Evolutionary conservation across 2,113 vertebrate species (phyloP).

Genomic region (Salvator merianae): DNA sequence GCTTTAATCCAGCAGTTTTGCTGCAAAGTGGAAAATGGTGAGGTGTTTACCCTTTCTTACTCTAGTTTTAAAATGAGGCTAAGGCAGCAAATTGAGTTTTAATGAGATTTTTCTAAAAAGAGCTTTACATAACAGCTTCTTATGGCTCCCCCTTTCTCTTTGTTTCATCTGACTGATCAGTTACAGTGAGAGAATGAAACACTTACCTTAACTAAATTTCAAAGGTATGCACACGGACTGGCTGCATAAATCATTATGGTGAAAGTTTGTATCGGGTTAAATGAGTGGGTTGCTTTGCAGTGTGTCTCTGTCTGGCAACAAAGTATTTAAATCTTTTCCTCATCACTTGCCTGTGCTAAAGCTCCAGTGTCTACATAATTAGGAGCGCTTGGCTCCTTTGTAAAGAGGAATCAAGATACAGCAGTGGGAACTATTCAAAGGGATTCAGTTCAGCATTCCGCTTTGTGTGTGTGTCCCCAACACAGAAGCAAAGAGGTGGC

Average conservation of each 20-base stretch:
- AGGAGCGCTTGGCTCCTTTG: not conserved
- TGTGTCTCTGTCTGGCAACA: not conserved
- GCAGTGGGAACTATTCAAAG: too few species aligned
- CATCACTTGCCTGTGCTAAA: not conserved
- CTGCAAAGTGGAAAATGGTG: conserved; percentile 38
- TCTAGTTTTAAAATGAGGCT: conserved; percentile 50
- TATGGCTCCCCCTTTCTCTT: conserved; percentile 32
- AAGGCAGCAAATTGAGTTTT: conserved; percentile 50
- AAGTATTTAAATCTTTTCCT: not conserved
- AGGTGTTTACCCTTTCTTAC: conserved; percentile 44
- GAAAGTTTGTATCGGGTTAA: not conserved
- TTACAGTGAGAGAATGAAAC: conserved; percentile 40
- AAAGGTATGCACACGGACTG: not conserved
- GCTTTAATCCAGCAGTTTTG: conserved; percentile 49
- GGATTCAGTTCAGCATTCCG: too few species aligned
- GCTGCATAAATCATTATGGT: conserved; percentile 18
- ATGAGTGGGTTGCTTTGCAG: not conserved
- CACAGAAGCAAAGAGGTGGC: too few species aligned
- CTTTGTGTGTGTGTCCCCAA: too few species aligned
- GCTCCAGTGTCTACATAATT: not conserved
- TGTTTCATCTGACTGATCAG: conserved; percentile 27
- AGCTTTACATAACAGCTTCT: not conserved
- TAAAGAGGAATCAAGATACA: too few species aligned
- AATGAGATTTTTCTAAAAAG: conserved; percentile 11
- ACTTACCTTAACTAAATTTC: not conserved